Evolutionary conservation across 30 jellyfish, hydroid and myxozoan genomes (phyloP).

Genomic region (Hydractinia symbiolongicarpus): DNA sequence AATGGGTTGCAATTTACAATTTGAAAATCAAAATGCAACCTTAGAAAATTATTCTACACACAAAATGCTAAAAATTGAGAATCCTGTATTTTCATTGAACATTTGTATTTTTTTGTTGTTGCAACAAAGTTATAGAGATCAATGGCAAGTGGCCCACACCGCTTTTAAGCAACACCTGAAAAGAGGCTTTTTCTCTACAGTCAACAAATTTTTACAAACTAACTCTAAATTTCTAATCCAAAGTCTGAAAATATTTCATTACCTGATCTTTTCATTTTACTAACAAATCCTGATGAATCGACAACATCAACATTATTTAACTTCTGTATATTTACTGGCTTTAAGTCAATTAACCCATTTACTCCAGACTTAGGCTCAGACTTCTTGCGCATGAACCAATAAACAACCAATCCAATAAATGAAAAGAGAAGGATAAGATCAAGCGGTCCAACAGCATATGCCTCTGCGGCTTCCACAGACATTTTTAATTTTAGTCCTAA

Average conservation of each 20-base stretch:
- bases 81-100: no score
- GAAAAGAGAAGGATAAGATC: slow-evolving; percentile 46
- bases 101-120: no score
- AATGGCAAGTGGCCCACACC: no score
- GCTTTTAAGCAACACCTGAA: no score
- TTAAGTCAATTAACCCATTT: slow-evolving; percentile 44
- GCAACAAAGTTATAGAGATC: no score
- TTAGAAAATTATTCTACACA: no score
- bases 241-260: not conserved
- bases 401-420: slow-evolving; percentile 40
- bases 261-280: slow-evolving; percentile 71
- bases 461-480: not conserved
- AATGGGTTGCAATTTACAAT: no score
- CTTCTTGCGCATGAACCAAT: slow-evolving; percentile 53
- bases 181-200: not conserved
- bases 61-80: no score
- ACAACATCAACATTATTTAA: not conserved
- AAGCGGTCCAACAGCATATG: slow-evolving; percentile 52
- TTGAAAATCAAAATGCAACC: no score
- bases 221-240: not conserved
- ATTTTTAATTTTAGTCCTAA: no score
- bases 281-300: slow-evolving; percentile 41
- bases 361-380: not conserved
- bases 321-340: slow-evolving; percentile 14
- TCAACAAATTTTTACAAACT: not conserved